Evolutionary conservation across 2,113 vertebrate genomes (phyloP).

Genomic region (Phrynocephalus versicolor): DNA sequence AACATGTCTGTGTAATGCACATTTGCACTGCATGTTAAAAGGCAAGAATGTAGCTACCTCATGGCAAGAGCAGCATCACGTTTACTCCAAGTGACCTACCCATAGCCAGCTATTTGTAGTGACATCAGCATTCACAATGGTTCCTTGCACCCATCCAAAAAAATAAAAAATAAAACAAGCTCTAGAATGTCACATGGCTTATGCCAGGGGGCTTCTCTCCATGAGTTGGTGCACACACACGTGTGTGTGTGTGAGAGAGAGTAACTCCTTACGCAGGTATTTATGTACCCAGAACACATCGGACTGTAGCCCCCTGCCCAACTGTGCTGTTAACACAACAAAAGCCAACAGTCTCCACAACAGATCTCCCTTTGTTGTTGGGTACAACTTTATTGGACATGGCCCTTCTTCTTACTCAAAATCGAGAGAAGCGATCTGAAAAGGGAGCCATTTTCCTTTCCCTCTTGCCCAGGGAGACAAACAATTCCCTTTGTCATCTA

Average conservation of each 20-base stretch:
- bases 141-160: neutral
- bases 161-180: too few relatives aligned
- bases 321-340: neutral
- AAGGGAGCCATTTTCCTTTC: conserved; percentile 53
- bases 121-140: too few relatives aligned
- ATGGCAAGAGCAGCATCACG: neutral
- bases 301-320: neutral
- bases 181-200: neutral
- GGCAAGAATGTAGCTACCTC: neutral
- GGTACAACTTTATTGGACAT: neutral
- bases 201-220: too few relatives aligned
- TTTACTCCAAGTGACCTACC: neutral
- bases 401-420: conserved; percentile 18
- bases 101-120: neutral
- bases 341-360: neutral
- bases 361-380: neutral
- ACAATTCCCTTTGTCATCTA: conserved; percentile 54
- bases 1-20: neutral
- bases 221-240: too few relatives aligned
- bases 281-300: neutral
- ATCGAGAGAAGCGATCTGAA: conserved; percentile 46
- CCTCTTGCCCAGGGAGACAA: conserved; percentile 59
- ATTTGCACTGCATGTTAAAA: neutral
- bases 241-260: neutral
- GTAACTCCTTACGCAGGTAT: neutral